Evolutionary conservation across 2,797 vertebrate genomes (phyloP).

Genomic region (Spinus olivaceus): DNA sequence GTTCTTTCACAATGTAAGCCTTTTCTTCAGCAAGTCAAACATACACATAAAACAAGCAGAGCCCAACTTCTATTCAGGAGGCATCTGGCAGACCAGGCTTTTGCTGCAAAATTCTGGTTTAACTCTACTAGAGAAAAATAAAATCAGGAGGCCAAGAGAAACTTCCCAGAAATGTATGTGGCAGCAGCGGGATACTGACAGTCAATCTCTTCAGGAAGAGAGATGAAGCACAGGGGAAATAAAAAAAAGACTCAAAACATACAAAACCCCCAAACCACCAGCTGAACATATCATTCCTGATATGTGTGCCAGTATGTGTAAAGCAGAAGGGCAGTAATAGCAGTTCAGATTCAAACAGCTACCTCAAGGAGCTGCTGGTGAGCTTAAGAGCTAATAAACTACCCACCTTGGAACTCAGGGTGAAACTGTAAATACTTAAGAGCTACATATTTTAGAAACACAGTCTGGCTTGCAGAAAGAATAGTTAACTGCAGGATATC

Average conservation of each 20-base stretch:
- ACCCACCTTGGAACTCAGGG: background rate
- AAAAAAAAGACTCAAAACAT: background rate
- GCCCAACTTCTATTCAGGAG: background rate
- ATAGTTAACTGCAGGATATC: background rate
- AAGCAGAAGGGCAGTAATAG: background rate
- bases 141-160: background rate
- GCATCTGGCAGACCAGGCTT: background rate
- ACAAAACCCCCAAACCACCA: background rate
- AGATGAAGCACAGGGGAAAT: background rate
- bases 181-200: background rate
- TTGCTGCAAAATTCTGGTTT: background rate
- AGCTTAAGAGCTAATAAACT: background rate
- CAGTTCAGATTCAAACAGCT: background rate
- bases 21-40: background rate
- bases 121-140: background rate
- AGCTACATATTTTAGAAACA: background rate
- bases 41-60: background rate
- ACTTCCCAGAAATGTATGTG: background rate
- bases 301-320: background rate
- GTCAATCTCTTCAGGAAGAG: background rate
- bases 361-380: background rate
- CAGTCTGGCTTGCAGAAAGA: background rate
- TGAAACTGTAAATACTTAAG: background rate
- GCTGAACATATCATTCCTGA: background rate
- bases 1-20: background rate